A percentile compares a stretch with the other conserved stretches of the same genome.
These are phyloP conservation scores for Melanostoma scalare DNA, from an alignment of 2,888 invertebrate genomes.

Conservation along the genomic window DNA sequence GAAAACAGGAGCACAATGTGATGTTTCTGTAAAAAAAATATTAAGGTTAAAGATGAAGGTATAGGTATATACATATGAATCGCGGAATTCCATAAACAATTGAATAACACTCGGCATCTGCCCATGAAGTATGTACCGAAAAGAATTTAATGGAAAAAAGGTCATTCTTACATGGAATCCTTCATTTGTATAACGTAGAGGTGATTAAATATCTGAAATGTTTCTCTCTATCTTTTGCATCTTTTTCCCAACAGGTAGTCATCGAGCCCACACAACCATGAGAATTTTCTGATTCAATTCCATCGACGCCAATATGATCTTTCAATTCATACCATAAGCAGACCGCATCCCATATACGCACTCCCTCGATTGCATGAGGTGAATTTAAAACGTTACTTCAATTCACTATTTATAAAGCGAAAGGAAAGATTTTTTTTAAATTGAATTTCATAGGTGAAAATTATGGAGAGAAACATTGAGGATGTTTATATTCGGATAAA, in stretches of 20 bases:
- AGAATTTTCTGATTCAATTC: constrained; percentile 32
- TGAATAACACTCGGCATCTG: neutral
- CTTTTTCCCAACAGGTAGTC: constrained; percentile 18
- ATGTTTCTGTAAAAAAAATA: too few species aligned
- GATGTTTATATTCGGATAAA: constrained; percentile 55
- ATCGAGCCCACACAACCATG: neutral
- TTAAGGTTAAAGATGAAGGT: too few species aligned
- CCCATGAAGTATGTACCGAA: neutral
- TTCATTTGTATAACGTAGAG: neutral
- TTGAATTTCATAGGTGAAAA: constrained; percentile 29
- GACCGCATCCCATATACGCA: constrained; percentile 45
- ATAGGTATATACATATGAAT: too few species aligned
- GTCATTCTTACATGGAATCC: constrained; percentile 32
- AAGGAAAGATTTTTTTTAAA: constrained; percentile 14
- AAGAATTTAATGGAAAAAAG: constrained; percentile 17
- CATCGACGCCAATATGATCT: constrained; percentile 18
- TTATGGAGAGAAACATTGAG: constrained; percentile 57
- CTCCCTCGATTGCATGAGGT: constrained; percentile 45
- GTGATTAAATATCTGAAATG: constrained; percentile 1
- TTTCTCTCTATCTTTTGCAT: constrained; percentile 4
- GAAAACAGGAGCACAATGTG: neutral
- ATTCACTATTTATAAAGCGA: constrained; percentile 25
- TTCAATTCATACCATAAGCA: constrained; percentile 34
- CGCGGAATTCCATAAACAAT: neutral
- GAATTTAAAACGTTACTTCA: constrained; percentile 40